Base-by-base conservation (phyloP, 2,797 vertebrate genomes). In the Danio tinwini region DNA sequence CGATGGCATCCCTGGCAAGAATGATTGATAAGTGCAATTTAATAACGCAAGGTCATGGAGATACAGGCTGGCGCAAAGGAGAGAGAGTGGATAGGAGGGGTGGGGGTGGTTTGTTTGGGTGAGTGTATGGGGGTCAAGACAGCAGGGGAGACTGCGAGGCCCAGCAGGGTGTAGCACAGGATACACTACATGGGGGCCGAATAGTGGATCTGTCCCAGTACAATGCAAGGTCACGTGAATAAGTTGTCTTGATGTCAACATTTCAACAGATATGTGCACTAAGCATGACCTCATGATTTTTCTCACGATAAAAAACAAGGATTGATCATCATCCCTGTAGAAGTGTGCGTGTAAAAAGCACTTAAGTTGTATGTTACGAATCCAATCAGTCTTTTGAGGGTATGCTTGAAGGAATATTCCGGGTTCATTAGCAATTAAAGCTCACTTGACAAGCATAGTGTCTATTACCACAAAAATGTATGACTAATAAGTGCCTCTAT, bases 1-100 rank as follows among this genome's bases (percentile, higher is more conserved):
- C 89, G 96, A 96, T 89, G 95, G 94, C 95, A 96, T 95, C 92
- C 96, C 97, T 97, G 96, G 94, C 92, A 94, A 96, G 94, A 96
- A 96, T 94, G 93, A 95, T 91, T 90, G 95, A 94, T 94, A 94
- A 95, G 93, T 90, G 91, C 91, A 93, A 91, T 95, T 94, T 94
- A 95, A 94, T 94, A 94, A 95, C 91, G 93, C 92, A 93, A 92
- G 91, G 92, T 93, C 92, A 94, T 82, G 88, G 89, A 92, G 92
- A 88, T 88, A 93, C 86, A 92, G 93, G 89, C 89, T 89, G 90
- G 85, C 89, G 88, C 80, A 87, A 59, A 91, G 89, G 88, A 91
- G 88, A 92, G 92, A 91, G 89, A 88, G 89, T 85, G 86, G 89
- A 78, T 86, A 87, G 88, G 89, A 82, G 83, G 86, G 78, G 74